Percentiles rank a stretch among this genome's conserved stretches.
Evolutionary conservation across 2,113 vertebrate genomes (phyloP).

Genomic region (Nothobranchius kuhntae): DNA sequence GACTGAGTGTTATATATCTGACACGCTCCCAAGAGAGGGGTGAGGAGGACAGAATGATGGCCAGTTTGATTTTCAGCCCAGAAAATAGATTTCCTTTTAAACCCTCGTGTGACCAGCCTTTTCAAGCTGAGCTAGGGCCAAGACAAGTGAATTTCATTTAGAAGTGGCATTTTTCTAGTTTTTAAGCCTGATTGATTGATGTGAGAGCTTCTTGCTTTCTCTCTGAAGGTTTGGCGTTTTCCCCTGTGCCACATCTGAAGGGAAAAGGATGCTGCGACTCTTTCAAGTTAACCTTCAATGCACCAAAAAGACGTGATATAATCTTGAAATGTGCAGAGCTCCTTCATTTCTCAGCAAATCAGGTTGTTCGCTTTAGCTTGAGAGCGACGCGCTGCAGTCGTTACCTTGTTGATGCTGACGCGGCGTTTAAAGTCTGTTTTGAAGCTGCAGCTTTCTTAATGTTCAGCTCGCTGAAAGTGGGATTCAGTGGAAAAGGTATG

Average conservation of each 20-base stretch:
- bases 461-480: too few relatives aligned
- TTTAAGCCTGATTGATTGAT: slow-evolving; percentile 61
- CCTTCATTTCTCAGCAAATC: slow-evolving; percentile 22
- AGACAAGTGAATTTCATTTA: slow-evolving; percentile 69
- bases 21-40: slow-evolving; percentile 69
- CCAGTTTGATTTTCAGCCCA: slow-evolving; percentile 74
- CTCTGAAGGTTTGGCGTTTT: slow-evolving; percentile 25
- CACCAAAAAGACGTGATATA: slow-evolving; percentile 25
- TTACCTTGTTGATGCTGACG: slow-evolving; percentile 27
- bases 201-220: slow-evolving; percentile 30
- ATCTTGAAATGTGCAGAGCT: slow-evolving; percentile 42
- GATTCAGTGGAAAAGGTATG: too few relatives aligned
- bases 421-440: slow-evolving; percentile 30
- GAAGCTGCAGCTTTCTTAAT: slow-evolving; percentile 12
- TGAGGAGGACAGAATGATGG: slow-evolving; percentile 66
- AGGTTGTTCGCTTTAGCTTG: slow-evolving; percentile 16
- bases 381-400: neutral
- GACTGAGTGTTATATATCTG: slow-evolving; percentile 77
- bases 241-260: slow-evolving; percentile 17
- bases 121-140: slow-evolving; percentile 55
- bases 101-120: slow-evolving; percentile 68
- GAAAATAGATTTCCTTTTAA: slow-evolving; percentile 77
- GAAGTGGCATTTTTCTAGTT: slow-evolving; percentile 61
- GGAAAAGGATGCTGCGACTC: slow-evolving; percentile 29
- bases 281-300: slow-evolving; percentile 34